phyloP scores from a whole-genome alignment of 2,797 vertebrate species.

The Eleutherodactylus coqui region DNA sequence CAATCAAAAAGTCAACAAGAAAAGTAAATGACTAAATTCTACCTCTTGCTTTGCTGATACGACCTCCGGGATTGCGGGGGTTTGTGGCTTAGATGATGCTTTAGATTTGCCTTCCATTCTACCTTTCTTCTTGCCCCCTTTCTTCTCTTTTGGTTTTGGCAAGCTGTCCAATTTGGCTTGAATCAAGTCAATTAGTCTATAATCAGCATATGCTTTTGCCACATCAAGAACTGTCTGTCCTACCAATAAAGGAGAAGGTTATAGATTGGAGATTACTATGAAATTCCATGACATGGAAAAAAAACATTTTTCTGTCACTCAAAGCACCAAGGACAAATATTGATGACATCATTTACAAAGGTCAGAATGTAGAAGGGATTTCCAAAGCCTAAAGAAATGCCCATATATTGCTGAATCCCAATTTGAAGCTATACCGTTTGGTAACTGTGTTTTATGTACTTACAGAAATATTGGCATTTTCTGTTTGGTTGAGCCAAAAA shows the following conservation, averaged over 20 bases:
- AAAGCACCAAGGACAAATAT: not conserved
- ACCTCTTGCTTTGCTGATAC: constrained; percentile 26
- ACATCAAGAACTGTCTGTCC: constrained; percentile 83
- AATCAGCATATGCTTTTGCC: constrained; percentile 81
- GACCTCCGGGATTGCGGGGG: not conserved
- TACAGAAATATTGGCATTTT: too few relatives aligned
- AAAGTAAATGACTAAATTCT: not conserved
- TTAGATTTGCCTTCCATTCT: constrained; percentile 67
- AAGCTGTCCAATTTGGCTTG: constrained; percentile 79
- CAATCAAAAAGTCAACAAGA: not conserved
- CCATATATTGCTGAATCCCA: too few relatives aligned
- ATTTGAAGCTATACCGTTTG: too few relatives aligned
- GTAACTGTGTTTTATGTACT: too few relatives aligned
- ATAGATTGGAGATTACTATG: not conserved
- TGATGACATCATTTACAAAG: not conserved
- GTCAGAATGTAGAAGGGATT: too few relatives aligned
- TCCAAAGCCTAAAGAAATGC: too few relatives aligned
- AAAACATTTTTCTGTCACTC: not conserved
- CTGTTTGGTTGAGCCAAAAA: too few relatives aligned
- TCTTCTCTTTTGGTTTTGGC: constrained; percentile 76
- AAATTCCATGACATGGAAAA: not conserved
- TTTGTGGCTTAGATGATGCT: constrained; percentile 66
- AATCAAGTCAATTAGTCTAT: constrained; percentile 80
- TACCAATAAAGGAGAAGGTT: constrained; percentile 65
- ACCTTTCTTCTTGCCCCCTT: constrained; percentile 68